Conservation (phyloP, 1,140 invertebrate species). For the Drosophila obscura region DNA sequence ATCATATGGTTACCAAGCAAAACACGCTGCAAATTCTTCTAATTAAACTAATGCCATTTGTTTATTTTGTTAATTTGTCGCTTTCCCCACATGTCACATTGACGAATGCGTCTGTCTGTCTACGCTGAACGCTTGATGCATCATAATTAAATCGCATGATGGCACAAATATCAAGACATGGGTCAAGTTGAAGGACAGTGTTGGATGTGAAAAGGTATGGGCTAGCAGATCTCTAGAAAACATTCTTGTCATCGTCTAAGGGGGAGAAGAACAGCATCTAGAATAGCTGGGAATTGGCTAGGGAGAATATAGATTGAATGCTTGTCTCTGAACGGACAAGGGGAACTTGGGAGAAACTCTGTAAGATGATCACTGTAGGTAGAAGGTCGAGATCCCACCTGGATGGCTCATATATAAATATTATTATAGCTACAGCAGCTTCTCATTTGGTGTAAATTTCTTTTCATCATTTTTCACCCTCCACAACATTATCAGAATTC, state of each 20-base stretch:
- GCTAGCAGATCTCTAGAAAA: not conserved
- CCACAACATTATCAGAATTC: too few relatives aligned
- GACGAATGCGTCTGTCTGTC: conserved; percentile 54
- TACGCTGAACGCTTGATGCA: conserved; percentile 39
- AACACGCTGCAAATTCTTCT: conserved; percentile 37
- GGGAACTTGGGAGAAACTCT: too few relatives aligned
- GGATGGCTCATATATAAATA: too few relatives aligned
- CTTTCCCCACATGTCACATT: conserved; percentile 59
- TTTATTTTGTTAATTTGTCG: conserved; percentile 75
- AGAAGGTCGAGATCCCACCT: too few relatives aligned
- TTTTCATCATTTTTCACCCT: too few relatives aligned
- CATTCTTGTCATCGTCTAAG: not conserved
- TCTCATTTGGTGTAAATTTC: too few relatives aligned
- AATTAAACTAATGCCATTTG: conserved; percentile 73
- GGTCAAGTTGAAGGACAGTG: conserved; percentile 73
- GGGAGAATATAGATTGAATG: too few relatives aligned
- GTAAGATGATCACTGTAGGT: too few relatives aligned
- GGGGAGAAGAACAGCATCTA: not conserved
- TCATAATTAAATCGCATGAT: conserved; percentile 78
- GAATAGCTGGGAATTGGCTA: too few relatives aligned
- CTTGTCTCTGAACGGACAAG: too few relatives aligned
- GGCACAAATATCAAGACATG: conserved; percentile 58
- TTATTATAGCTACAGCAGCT: too few relatives aligned
- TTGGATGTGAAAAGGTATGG: not conserved
- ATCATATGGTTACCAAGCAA: not conserved